These are phyloP conservation scores for Cremastinae sp. DNA, from an alignment of 2,888 invertebrate genomes.

Conservation along the genomic window DNA sequence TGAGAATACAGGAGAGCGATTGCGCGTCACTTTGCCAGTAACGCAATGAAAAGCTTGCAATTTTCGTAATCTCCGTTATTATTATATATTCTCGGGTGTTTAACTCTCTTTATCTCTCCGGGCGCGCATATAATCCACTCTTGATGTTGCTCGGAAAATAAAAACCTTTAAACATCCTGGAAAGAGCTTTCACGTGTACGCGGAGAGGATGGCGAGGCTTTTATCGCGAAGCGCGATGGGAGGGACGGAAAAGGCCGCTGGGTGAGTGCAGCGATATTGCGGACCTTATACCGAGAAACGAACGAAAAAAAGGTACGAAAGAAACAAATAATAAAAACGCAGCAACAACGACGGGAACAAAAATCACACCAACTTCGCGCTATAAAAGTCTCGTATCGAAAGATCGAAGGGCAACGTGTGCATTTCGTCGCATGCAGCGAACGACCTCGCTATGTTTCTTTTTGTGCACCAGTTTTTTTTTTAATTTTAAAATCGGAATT, in stretches of 20 bases:
- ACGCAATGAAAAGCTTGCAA: conserved; percentile 17
- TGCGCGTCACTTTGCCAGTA: neutral
- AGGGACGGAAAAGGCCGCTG: neutral
- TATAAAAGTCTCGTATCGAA: conserved; percentile 24
- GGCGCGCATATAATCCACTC: conserved; percentile 1
- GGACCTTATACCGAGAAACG: neutral
- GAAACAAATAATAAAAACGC: conserved; percentile 6
- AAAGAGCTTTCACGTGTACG: conserved; percentile 37
- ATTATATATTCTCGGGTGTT: neutral
- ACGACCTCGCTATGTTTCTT: neutral
- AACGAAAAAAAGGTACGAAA: conserved; percentile 3
- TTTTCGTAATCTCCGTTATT: conserved; percentile 12
- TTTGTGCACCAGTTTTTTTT: neutral
- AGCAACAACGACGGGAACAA: neutral
- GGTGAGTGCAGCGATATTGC: conserved; percentile 20
- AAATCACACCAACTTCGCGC: conserved; percentile 16
- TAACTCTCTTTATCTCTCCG: neutral
- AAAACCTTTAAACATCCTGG: conserved; percentile 13
- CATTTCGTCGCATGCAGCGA: neutral
- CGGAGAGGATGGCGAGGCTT: conserved; percentile 11
- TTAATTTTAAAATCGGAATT: neutral
- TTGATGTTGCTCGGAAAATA: neutral
- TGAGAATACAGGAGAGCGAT: conserved; percentile 2
- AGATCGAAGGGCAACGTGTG: conserved; percentile 14
- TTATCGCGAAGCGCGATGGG: conserved; percentile 31